These are phyloP conservation scores for Bhutanitis thaidina DNA, from an alignment of 2,888 invertebrate species.

Conservation along the genomic window DNA sequence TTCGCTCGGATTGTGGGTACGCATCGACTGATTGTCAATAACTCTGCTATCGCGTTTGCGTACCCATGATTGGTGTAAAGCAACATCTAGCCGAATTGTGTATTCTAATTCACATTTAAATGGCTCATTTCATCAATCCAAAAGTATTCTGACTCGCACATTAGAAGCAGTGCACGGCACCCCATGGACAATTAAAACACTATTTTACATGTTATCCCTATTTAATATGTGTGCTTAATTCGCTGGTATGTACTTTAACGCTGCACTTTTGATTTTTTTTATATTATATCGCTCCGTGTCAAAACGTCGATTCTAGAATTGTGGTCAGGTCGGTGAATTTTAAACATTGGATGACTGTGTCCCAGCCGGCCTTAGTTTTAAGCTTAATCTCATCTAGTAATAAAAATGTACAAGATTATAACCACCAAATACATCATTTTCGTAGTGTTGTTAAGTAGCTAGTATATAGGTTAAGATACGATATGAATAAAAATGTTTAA, in stretches of 20 bases:
- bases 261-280: slow-evolving; percentile 13
- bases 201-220: slow-evolving; percentile 16
- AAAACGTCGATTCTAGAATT: slow-evolving; percentile 3
- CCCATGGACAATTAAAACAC: slow-evolving; percentile 31
- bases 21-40: not conserved
- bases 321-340: no score
- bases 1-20: slow-evolving; percentile 24
- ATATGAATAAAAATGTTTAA: slow-evolving; percentile 23
- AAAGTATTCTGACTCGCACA: slow-evolving; percentile 27
- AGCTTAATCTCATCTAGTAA: slow-evolving; percentile 67
- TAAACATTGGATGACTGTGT: no score
- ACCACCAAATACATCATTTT: slow-evolving; percentile 75
- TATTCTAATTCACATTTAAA: slow-evolving; percentile 15
- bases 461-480: slow-evolving; percentile 26
- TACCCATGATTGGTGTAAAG: not conserved
- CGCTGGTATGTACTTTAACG: slow-evolving; percentile 31
- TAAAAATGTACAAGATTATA: slow-evolving; percentile 70
- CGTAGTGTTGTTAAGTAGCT: slow-evolving; percentile 43
- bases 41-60: not conserved
- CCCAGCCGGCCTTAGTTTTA: slow-evolving; percentile 29
- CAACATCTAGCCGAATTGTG: not conserved
- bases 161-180: slow-evolving; percentile 51
- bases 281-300: slow-evolving; percentile 32
- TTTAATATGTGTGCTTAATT: slow-evolving; percentile 19
- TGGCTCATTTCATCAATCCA: slow-evolving; percentile 25